Base-by-base conservation (phyloP, 1,140 invertebrate genomes). In the Drosophila pandora region DNA sequence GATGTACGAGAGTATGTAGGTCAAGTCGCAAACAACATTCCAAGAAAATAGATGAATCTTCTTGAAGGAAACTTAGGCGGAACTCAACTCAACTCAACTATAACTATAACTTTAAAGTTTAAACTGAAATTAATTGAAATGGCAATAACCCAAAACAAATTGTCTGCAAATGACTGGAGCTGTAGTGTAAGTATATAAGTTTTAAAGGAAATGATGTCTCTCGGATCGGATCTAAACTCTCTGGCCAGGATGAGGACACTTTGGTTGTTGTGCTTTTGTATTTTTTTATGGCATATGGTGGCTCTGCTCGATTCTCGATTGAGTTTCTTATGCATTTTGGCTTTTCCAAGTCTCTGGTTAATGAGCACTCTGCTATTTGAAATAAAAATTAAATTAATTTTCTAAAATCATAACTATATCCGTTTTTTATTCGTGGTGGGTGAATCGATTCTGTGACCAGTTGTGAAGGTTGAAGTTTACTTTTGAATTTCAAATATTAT, bases 251-350 rank as follows among this genome's bases (percentile, higher is more conserved):
- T 67, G 52, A 65, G 62, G 75, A 52, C 65, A 56, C 81, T 90
- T 91, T 90, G 90, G 90, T 91, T 91, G 90, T 91, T 91, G 89
- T 91, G 87, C 85, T 72, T 37, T 37, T 37, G 34, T 37, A 12
- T 37, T 37, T 37, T 72, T 39, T 21, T 41, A 43, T 69, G 25
- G 50, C 10, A 21, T 21, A 17, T 72, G 69, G 65, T 71, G 61
- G 78, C 81, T 81, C 81, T 84, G 82, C 82, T 85, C 83, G 78
- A 12, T 56, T 69, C 55, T 57, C 56, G 59, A 58, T 34, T 74
- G 63, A 77, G 55, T 57, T 77, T 61, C 12, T 47, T 63, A 52
- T 3, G 30, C 8, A 30, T 32, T 60, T 72, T 56, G 53, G 56
- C 39, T 54, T 79, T 58, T 50, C 9, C 22, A 62, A 37, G 57